These are phyloP conservation scores for Harpegnathos saltator DNA, from an alignment of 1,140 invertebrate species.

Conservation along the genomic window DNA sequence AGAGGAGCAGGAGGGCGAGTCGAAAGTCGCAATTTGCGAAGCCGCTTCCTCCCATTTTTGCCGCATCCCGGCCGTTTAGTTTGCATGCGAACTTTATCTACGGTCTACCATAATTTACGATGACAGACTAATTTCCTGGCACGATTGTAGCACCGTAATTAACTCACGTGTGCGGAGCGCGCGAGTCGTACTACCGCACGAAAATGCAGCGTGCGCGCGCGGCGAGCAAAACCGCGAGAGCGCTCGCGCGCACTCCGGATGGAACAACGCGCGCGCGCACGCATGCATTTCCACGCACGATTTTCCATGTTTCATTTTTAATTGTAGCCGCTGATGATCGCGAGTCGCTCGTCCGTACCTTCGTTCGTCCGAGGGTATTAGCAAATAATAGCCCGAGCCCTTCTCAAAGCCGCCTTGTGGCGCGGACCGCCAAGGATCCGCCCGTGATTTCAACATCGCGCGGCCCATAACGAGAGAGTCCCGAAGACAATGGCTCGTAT, in stretches of 20 bases:
- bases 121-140: constrained; percentile 53
- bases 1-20: not conserved
- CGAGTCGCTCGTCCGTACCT: not conserved
- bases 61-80: constrained; percentile 20
- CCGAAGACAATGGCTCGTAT: constrained; percentile 76
- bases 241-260: not conserved
- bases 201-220: constrained; percentile 17
- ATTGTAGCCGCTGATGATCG: constrained; percentile 16
- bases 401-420: constrained; percentile 42
- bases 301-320: constrained; percentile 42
- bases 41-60: constrained; percentile 22
- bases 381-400: constrained; percentile 50
- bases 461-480: constrained; percentile 72
- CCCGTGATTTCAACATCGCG: constrained; percentile 73
- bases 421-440: constrained; percentile 66
- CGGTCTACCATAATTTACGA: constrained; percentile 42
- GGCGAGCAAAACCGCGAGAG: constrained; percentile 1
- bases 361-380: constrained; percentile 24
- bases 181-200: not conserved
- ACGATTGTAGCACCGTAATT: constrained; percentile 45
- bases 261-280: not conserved
- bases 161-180: constrained; percentile 9
- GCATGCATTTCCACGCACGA: not conserved
- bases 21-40: constrained; percentile 31
- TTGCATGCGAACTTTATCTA: constrained; percentile 49